Base-by-base conservation (phyloP, 92 coral and sea anemone species). In the Heliopora coerulea region DNA sequence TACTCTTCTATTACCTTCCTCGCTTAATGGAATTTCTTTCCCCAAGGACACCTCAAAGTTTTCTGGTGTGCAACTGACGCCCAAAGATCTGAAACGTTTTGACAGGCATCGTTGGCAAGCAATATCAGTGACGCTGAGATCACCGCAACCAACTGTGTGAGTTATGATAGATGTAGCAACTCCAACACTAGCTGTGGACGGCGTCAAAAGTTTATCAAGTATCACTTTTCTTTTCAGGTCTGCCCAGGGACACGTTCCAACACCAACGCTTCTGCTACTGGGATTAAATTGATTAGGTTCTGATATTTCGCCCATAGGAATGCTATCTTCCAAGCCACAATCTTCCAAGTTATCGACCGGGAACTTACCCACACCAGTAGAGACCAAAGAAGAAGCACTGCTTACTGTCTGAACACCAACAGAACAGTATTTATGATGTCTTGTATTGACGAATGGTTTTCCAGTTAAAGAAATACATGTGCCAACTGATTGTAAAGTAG, bases 281-380 rank as follows among this genome's bases (percentile, higher is more conserved):
- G 78, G 64, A 46, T 77, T 91, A 56, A 84, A 79, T 18, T 81
- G 75, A 62, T 85, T 91, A 33, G 96, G 46, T 49, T 67, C 96
- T 83, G 89, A 79, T 41, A 91, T 91, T 41, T 89, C 97, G 61
- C 89, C 91, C 11, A 87, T 12, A 32, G 59, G 26, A 17, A 67
- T 86, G 29, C 65, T 65, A 33, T 68, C 78, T 11, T 78, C 65
- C 18, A 69, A 75, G 30, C 77, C 72, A 62, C 91, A 89, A 63
- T 63, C 75, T 54, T 84, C 86, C 61, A 86, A 89, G n/a, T 92
- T 96, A 46, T 92, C 96, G 31, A 85, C 52, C 1, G 93, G 82
- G 78, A 91, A 89, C 62, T 89, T 80, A 40, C 97, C 97, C 31
- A 91, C 88, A 5, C 97, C 97, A 18, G 87, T 81, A 10, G 99